phyloP scores from a whole-genome alignment of 2,113 vertebrate genomes.

The Hymenochirus boettgeri region DNA sequence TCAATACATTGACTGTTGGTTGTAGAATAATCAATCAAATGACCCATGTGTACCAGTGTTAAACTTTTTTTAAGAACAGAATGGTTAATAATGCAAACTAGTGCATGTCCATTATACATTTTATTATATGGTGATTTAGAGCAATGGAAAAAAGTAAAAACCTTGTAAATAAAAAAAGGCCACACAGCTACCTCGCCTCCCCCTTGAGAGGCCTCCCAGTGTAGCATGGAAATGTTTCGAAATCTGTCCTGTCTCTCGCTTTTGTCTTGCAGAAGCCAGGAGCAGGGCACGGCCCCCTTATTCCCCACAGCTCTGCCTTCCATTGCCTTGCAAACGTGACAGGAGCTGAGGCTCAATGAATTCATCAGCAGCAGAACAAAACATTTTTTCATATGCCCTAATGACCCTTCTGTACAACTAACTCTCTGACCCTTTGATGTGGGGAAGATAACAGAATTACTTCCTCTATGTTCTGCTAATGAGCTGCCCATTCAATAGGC shows the following conservation, averaged over 20 bases:
- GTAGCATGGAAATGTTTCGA: neutral
- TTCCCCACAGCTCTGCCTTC: conserved; percentile 22
- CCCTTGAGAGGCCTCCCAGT: neutral
- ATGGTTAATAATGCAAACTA: too few relatives aligned
- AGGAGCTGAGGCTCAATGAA: conserved; percentile 6
- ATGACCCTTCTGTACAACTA: conserved; percentile 14
- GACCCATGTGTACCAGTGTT: too few relatives aligned
- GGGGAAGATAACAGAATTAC: conserved; percentile 44
- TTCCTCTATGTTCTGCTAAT: conserved; percentile 38
- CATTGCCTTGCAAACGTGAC: conserved; percentile 31
- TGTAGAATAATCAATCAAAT: too few relatives aligned
- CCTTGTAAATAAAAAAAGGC: neutral
- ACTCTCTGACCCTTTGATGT: conserved; percentile 41
- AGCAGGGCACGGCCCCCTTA: conserved; percentile 10
- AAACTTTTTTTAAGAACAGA: too few relatives aligned
- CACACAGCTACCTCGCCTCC: neutral
- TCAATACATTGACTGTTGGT: too few relatives aligned
- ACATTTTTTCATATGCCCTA: conserved; percentile 34
- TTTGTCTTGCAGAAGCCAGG: conserved; percentile 7
- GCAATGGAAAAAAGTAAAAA: too few relatives aligned
- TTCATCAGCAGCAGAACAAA: conserved; percentile 40
- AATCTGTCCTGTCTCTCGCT: neutral
- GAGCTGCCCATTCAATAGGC: conserved; percentile 32
- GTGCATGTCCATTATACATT: too few relatives aligned
- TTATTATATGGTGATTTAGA: too few relatives aligned